Base-by-base conservation (phyloP, 2,113 vertebrate species). In the Dasyurus viverrinus region DNA sequence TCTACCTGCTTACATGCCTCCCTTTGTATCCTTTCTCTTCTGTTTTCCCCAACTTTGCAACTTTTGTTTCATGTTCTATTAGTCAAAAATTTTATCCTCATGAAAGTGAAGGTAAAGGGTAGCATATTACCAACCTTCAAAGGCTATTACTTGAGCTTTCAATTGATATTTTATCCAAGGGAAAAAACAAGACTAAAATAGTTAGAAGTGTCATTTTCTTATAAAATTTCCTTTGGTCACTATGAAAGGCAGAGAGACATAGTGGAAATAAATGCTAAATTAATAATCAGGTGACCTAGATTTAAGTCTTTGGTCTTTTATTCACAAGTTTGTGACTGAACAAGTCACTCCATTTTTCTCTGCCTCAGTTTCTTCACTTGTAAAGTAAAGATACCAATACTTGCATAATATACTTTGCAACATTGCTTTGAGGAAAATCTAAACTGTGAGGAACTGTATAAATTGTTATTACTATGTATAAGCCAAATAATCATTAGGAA, bases 401-500 rank as follows among this genome's bases (percentile, higher is more conserved):
- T 76, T 76, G 5, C 14, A n/a, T 76, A 42, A 84, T 23, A 42
- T 22, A 23, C n/a, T 84, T 84, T 42, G 68, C n/a, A 42, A n/a
- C 2, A 84, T 22, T 42, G 68, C 68, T 84, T n/a, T 42, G 68
- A 84, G n/a, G 68, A 84, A 84, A 42, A n/a, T 42, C 16, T 84
- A 84, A 42, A 84, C 68, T 42, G 68, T 84, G 36, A 42, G 19
- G 68, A 2, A 84, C n/a, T 23, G 7, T 2, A 84, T 42, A 84
- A 84, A 84, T 84, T 84, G 68, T 23, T 84, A 84, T 84, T 42
- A 94, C 54, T 26, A 89, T 89, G 24, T 90, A 27, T 95, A 93
- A 93, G 95, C 90, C 84, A 96, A 97, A 94, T 93, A 94, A 97
- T 90, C 89, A 93, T 94, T 84, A 84, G 68, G 92, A 93, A 97